Evolutionary conservation across 2,888 invertebrate species (phyloP), one percentile per base, ranked within the genome.

Genomic region (Pristionchus japonicus): DNA sequence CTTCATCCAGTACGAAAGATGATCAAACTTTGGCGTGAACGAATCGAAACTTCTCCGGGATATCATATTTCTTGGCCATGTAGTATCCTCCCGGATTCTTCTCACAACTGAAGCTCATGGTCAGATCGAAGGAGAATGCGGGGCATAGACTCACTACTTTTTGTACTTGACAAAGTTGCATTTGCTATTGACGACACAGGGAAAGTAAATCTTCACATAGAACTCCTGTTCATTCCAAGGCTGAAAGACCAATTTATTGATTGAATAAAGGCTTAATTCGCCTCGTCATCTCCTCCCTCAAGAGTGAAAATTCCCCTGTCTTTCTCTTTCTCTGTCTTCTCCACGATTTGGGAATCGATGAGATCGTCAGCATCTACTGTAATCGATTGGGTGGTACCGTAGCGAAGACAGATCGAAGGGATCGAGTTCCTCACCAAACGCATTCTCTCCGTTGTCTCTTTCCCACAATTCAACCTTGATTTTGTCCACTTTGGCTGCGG

Each of bases 201-300:
- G 77, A n/a, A 77, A 40, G 27, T 47, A 43, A n/a, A 47, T 77
- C 77, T 77, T 77, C 43, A 77, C 77, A 43, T 77, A 77, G 77
- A 77, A 77, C 17, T 77, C 43, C 27, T 77, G 77, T 13, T 43
- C n/a, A 47, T 77, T 77, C 13, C 43, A 77, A 15, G 43, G 43
- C 77, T 77, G 43, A 9, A 43, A 77, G 31, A 7, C 6, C 20
- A 13, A 34, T 34, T 34, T 31, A 13, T 15, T 67, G 2, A 43
- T 47, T 43, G n/a, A 77, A 47, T 74, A 3, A 27, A 47, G n/a
- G n/a, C 0, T 1, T 13, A 27, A 0, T 37, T 23, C 0, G 47
- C 77, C 43, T 77, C 77, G 47, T n/a, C 27, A 11, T 77, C n/a
- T 27, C 77, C 77, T 77, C 77, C 77, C n/a, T 40, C 4, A 34